A percentile compares a stretch with the other conserved stretches of the same genome.
Conservation (phyloP, 92 coral and sea anemone genomes). For the Epizoanthus scotinus region DNA sequence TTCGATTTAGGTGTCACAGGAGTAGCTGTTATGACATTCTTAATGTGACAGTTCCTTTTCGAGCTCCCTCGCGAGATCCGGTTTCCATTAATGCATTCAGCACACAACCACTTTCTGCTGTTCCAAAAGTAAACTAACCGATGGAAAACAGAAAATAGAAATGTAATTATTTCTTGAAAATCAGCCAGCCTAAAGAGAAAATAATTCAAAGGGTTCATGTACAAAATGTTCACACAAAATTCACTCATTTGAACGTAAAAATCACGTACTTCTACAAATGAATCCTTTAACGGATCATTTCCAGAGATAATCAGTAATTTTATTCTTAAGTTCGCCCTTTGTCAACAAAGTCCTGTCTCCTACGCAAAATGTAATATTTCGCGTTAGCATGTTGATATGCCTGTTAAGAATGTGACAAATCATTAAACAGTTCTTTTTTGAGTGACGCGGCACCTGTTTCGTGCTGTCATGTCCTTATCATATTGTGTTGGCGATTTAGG, state of each 20-base stretch:
- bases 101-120: constrained; percentile 10
- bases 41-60: constrained; percentile 6
- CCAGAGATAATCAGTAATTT: neutral
- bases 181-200: neutral
- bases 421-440: neutral
- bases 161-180: constrained; percentile 26
- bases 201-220: neutral
- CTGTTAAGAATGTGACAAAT: constrained; percentile 28
- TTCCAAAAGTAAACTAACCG: constrained; percentile 18
- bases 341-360: constrained; percentile 29
- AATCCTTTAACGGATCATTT: neutral
- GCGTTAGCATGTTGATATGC: constrained; percentile 17
- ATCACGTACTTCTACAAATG: no score
- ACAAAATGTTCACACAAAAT: neutral
- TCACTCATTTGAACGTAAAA: neutral
- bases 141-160: neutral
- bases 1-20: neutral
- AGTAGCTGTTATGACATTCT: neutral
- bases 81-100: constrained; percentile 17
- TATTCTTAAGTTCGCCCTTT: constrained; percentile 3
- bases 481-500: constrained; percentile 3
- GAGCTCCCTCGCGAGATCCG: constrained; percentile 16
- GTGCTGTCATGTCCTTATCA: constrained; percentile 21
- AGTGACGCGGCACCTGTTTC: constrained; percentile 33
- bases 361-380: constrained; percentile 7